Percentiles rank a stretch among this genome's conserved stretches.
phyloP scores from a whole-genome alignment of 1,140 invertebrate species.

The Sitobion miscanthi region DNA sequence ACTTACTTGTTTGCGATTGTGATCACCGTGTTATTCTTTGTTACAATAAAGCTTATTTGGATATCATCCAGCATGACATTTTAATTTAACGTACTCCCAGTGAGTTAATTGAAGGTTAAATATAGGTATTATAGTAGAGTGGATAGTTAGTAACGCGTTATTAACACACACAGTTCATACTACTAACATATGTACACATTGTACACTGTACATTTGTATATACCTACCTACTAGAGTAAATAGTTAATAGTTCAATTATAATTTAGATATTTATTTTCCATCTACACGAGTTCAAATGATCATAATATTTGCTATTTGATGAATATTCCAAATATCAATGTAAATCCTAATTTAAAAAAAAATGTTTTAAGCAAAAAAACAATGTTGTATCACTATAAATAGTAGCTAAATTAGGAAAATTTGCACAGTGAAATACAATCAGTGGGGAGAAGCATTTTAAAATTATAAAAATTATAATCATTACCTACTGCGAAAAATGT shows the following conservation, averaged over 20 bases:
- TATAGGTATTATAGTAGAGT: neutral
- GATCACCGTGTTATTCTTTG: neutral
- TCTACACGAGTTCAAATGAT: neutral
- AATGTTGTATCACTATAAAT: neutral
- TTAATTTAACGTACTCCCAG: neutral
- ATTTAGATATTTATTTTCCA: neutral
- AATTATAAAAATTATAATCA: neutral
- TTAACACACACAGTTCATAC: neutral
- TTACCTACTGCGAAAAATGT: neutral
- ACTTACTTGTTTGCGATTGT: slow-evolving; percentile 4
- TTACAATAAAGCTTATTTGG: slow-evolving; percentile 26
- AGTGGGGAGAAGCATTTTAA: neutral
- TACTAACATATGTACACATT: neutral
- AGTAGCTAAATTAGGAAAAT: neutral
- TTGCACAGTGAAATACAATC: neutral
- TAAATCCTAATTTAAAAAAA: neutral
- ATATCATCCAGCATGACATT: neutral
- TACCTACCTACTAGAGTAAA: neutral
- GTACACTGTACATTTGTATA: neutral
- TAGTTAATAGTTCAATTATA: neutral
- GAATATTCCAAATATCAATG: neutral
- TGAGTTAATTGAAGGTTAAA: neutral
- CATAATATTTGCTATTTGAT: neutral
- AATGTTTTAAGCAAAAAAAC: neutral
- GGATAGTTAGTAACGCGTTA: neutral